A percentile compares a stretch with the other conserved stretches of the same genome.
Evolutionary conservation across 2,113 vertebrate genomes (phyloP).

Genomic region (Chionis minor): DNA sequence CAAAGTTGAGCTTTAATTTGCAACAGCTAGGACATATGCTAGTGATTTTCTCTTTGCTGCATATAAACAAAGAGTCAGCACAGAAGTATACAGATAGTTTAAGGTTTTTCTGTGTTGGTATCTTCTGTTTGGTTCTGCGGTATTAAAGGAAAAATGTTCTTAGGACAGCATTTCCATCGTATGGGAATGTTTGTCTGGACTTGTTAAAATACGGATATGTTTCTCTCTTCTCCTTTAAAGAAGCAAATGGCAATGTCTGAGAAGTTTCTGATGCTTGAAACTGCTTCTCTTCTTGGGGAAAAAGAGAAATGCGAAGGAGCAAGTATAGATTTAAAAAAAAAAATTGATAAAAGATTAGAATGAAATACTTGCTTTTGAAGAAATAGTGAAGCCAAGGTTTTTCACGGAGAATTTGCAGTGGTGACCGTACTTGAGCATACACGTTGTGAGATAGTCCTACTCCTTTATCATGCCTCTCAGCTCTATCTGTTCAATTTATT

Average conservation of each 20-base stretch:
- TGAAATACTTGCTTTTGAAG: background rate
- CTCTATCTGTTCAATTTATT: background rate
- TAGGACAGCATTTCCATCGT: background rate
- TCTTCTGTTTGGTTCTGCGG: slow-evolving; percentile 18
- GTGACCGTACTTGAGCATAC: background rate
- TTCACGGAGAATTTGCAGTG: background rate
- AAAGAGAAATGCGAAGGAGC: background rate
- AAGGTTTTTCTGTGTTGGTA: background rate
- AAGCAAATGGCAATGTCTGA: background rate
- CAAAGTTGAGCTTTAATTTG: slow-evolving; percentile 58
- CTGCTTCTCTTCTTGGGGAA: background rate
- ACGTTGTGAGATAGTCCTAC: background rate
- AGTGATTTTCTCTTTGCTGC: slow-evolving; percentile 52
- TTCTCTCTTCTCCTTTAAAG: background rate
- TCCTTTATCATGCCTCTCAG: background rate
- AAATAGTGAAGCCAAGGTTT: background rate
- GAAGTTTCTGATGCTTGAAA: background rate
- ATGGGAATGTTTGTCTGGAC: background rate
- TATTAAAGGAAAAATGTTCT: background rate
- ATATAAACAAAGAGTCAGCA: slow-evolving; percentile 41
- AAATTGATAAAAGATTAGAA: background rate
- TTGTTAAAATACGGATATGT: background rate
- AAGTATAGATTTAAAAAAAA: background rate
- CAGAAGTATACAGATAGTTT: background rate
- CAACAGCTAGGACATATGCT: slow-evolving; percentile 39